A percentile compares a stretch with the other conserved stretches of the same genome.
These are phyloP conservation scores for Tachystola acroxantha DNA, from an alignment of 2,888 invertebrate species.

Conservation along the genomic window DNA sequence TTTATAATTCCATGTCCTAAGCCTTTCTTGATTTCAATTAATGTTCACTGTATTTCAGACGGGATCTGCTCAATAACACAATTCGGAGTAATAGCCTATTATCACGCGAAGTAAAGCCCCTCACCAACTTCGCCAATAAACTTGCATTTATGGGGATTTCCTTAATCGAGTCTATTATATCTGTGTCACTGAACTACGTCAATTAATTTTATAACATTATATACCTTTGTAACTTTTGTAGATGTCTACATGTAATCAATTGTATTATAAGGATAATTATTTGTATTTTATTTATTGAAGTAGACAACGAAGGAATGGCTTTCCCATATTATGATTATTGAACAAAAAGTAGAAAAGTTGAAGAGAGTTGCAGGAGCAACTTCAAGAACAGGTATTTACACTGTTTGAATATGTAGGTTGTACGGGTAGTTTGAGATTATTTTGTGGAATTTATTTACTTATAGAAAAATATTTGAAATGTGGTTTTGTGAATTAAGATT, in stretches of 20 bases:
- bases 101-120: slow-evolving; percentile 20
- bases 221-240: no score
- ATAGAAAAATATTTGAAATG: no score
- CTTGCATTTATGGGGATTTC: slow-evolving; percentile 15
- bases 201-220: not conserved
- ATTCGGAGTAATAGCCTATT: slow-evolving; percentile 23
- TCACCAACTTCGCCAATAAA: slow-evolving; percentile 17
- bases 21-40: no score
- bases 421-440: slow-evolving; percentile 54
- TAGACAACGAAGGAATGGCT: slow-evolving; percentile 21
- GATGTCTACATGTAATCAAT: no score
- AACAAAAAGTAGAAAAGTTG: slow-evolving; percentile 77
- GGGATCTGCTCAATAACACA: slow-evolving; percentile 11
- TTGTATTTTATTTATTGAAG: not conserved
- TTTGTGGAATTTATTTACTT: slow-evolving; percentile 29
- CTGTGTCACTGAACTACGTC: slow-evolving; percentile 9
- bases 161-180: slow-evolving; percentile 19
- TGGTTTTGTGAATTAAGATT: no score
- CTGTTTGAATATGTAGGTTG: slow-evolving; percentile 73
- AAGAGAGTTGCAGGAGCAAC: slow-evolving; percentile 76
- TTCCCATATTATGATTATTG: slow-evolving; percentile 72
- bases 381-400: slow-evolving; percentile 77
- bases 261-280: no score
- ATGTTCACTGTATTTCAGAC: no score
- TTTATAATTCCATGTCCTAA: no score